These are phyloP conservation scores for Poliocrania exsul DNA, from an alignment of 2,797 vertebrate genomes.

Conservation along the genomic window DNA sequence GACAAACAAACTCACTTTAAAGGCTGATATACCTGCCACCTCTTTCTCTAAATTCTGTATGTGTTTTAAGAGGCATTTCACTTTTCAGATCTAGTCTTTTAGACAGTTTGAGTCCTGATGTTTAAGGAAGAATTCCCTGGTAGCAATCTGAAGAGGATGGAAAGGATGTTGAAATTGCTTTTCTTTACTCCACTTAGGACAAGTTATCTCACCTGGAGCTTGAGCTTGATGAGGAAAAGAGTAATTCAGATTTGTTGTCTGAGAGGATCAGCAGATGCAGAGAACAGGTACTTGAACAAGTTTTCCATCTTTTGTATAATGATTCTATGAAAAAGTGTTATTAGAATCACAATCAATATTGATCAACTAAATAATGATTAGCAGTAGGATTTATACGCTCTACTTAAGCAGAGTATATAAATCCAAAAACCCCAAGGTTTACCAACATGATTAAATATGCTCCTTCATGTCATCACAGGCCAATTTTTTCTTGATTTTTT, in stretches of 20 bases:
- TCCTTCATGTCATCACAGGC: neutral
- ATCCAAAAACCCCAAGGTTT: neutral
- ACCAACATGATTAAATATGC: neutral
- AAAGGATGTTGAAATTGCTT: neutral
- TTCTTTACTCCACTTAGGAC: conserved; percentile 79
- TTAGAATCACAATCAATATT: neutral
- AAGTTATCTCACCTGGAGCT: conserved; percentile 88
- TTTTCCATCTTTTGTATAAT: neutral
- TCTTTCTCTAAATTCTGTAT: neutral
- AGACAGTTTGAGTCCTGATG: neutral
- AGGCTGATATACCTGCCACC: neutral
- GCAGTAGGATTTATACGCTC: neutral
- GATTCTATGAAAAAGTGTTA: neutral
- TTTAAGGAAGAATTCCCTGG: neutral
- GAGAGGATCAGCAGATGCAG: conserved; percentile 89
- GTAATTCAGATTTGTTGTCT: conserved; percentile 89
- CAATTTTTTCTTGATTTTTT: neutral
- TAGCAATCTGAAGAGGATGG: neutral
- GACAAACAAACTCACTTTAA: neutral
- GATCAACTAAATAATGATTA: neutral
- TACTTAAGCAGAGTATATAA: neutral
- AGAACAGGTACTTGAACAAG: conserved; percentile 85
- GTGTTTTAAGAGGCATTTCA: neutral
- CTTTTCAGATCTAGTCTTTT: neutral
- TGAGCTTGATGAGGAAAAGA: conserved; percentile 94